Base-by-base conservation (phyloP, 2,113 vertebrate genomes). In the Protobothrops mucrosquamatus region DNA sequence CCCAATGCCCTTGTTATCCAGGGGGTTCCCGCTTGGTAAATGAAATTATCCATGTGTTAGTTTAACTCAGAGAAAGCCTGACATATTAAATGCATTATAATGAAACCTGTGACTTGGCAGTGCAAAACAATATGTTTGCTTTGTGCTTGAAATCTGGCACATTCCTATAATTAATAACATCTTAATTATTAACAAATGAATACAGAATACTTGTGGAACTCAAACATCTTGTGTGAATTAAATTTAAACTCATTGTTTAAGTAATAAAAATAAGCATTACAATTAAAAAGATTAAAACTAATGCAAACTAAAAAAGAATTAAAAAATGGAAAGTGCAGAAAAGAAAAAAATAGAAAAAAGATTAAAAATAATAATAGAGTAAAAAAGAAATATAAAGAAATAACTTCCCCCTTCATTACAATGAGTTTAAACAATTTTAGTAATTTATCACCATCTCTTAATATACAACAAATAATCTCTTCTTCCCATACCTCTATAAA, bases 191-290 rank as follows among this genome's bases (percentile, higher is more conserved):
- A 93, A 74, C 43, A 90, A 86, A 86, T 85, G 43, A 86, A 8
- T 14, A 85, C 74, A 85, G 59, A 86, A 34, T 22, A 61, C 46
- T 90, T 85, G 46, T 39, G 46, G n/a, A 85, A 3, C 22, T 59
- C 69, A 20, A 85, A 86, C 69, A 93, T 90, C 88, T 61, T 93
- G 69, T 52, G 3, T 51, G 54, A 85, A 48, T 93, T 93, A 93
- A 86, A 59, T 85, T 87, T 6, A 46, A 87, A 85, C 4, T 15
- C 24, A 87, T 18, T 51, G 29, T 87, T 89, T 59, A 86, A 14
- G 9, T 52, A 90, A 57, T 90, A 55, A 85, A 90, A 51, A 85
- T 74, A 89, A 69, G 34, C 64, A 34, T 34, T 69, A 2, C 14
- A 69, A 34, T 69, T 69, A 69, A 69, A 69, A 69, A 69, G 29